These are phyloP conservation scores for Palythoa grandis DNA, from an alignment of 92 coral and sea anemone genomes.

Conservation along the genomic window DNA sequence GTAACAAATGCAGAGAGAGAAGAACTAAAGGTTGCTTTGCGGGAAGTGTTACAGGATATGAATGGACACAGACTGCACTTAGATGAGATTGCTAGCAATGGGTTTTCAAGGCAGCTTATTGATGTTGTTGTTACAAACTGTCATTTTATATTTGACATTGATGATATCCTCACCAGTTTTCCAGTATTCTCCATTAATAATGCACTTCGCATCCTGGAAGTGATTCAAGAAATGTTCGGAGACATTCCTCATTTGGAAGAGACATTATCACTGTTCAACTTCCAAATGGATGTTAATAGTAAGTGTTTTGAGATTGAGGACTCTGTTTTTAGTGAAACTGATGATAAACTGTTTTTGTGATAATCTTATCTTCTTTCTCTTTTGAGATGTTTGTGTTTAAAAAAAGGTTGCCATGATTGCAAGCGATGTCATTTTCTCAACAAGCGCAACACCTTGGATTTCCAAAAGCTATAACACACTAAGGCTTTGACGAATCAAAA, in stretches of 20 bases:
- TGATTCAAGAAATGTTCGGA: constrained; percentile 61
- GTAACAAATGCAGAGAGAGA: constrained; percentile 50
- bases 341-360: not conserved
- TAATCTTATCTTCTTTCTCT: no score
- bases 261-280: not conserved
- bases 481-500: no score
- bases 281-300: not conserved
- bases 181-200: constrained; percentile 7
- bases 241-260: constrained; percentile 64
- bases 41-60: constrained; percentile 39
- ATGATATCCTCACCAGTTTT: constrained; percentile 27
- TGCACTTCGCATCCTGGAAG: constrained; percentile 53
- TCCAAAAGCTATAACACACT: no score
- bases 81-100: constrained; percentile 54
- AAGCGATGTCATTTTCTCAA: no score
- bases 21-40: constrained; percentile 47
- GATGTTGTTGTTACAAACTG: constrained; percentile 47
- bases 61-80: constrained; percentile 13
- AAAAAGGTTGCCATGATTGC: no score
- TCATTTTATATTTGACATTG: constrained; percentile 46
- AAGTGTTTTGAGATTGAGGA: no score
- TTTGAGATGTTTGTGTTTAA: no score
- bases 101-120: constrained; percentile 53
- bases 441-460: no score
- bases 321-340: not conserved